Percentiles rank a stretch among this genome's conserved stretches.
Conservation (phyloP, 2,113 vertebrate species). For the Anhinga rufa region DNA sequence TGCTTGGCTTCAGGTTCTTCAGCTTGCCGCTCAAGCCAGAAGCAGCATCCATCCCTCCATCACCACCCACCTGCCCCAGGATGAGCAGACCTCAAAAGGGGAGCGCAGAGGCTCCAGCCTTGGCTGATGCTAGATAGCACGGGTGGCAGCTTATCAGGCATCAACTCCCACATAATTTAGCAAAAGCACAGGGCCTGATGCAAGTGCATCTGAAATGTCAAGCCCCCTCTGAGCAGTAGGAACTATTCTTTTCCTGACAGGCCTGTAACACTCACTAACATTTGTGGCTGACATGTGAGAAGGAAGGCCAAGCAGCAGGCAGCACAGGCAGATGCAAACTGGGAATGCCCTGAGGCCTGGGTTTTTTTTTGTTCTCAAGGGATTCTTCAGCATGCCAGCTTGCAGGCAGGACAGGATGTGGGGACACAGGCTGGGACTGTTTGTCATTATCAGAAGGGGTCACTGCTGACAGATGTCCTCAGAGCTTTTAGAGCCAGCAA, state of each 20-base stretch:
- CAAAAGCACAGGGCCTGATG: neutral
- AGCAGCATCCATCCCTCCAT: neutral
- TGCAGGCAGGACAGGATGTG: neutral
- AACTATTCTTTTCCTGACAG: neutral
- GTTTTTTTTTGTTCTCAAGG: neutral
- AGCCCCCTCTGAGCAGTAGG: neutral
- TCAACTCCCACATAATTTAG: neutral
- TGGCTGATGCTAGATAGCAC: neutral
- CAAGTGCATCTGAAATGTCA: accelerated
- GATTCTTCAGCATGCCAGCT: neutral
- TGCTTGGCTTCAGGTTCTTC: accelerated
- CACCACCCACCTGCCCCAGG: neutral
- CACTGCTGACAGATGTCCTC: conserved; percentile 35
- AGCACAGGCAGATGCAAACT: neutral
- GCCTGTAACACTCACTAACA: accelerated
- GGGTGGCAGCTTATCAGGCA: neutral
- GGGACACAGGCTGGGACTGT: neutral
- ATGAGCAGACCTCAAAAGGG: neutral
- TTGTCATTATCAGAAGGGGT: conserved; percentile 25
- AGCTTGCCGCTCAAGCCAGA: too few species aligned
- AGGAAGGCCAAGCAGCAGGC: neutral
- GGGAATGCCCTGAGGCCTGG: neutral
- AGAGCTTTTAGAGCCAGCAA: neutral
- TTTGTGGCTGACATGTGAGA: neutral
- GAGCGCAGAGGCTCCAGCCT: accelerated